Conservation (phyloP, 2,113 vertebrate genomes). For the Tenebrosternarchus preto region DNA sequence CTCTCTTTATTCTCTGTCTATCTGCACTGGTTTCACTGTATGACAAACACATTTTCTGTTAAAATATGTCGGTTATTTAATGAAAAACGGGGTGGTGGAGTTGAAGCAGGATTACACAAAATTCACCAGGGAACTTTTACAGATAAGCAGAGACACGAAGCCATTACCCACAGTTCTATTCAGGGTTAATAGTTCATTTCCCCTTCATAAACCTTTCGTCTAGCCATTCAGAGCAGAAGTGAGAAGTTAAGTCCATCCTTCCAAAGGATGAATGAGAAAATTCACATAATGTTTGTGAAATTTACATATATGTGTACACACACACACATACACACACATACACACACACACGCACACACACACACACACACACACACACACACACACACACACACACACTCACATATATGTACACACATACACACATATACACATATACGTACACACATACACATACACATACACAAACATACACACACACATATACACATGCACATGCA, state of each 20-base stretch:
- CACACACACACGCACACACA: slow-evolving; percentile 12
- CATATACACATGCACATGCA: not conserved
- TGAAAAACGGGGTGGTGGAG: slow-evolving; percentile 64
- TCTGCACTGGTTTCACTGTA: slow-evolving; percentile 61
- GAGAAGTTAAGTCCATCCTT: slow-evolving; percentile 34
- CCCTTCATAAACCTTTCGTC: slow-evolving; percentile 48
- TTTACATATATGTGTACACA: not conserved
- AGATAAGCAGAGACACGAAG: slow-evolving; percentile 67
- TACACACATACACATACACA: slow-evolving; percentile 17
- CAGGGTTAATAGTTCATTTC: slow-evolving; percentile 58
- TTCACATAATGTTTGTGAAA: not conserved
- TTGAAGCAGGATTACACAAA: slow-evolving; percentile 64
- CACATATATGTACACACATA: slow-evolving; percentile 7
- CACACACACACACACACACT: slow-evolving; percentile 24
- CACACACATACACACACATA: slow-evolving; percentile 17
- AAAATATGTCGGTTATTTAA: slow-evolving; percentile 68
- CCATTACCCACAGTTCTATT: slow-evolving; percentile 41
- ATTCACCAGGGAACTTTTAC: slow-evolving; percentile 63
- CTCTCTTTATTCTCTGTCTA: slow-evolving; percentile 54
- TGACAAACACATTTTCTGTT: slow-evolving; percentile 59
- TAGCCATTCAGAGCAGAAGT: slow-evolving; percentile 49
- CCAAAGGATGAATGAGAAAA: too few species aligned
- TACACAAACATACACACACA: too few species aligned
- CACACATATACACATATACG: slow-evolving; percentile 7
- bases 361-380: too few species aligned